A percentile compares a stretch with the other conserved stretches of the same genome.
phyloP scores from a whole-genome alignment of 1,140 invertebrate genomes.

The Drosophila seguyi region DNA sequence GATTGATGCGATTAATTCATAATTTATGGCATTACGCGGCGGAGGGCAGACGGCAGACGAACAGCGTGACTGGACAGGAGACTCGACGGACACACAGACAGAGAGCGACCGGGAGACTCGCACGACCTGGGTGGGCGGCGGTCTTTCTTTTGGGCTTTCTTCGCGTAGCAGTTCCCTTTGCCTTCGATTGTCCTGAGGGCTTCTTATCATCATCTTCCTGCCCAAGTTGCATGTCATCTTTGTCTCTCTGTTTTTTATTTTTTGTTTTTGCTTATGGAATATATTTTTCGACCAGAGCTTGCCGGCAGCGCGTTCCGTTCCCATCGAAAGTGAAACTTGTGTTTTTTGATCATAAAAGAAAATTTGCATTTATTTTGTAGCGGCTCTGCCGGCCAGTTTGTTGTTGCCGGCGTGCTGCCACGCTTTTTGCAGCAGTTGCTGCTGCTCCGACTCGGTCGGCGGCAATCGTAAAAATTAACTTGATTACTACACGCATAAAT shows the following conservation, averaged over 20 bases:
- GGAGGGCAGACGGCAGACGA: not conserved
- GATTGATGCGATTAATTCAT: conserved; percentile 32
- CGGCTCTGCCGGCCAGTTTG: conserved; percentile 9
- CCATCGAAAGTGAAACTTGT: conserved; percentile 74
- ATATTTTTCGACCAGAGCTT: conserved; percentile 16
- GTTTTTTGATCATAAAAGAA: conserved; percentile 57
- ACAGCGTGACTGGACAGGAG: conserved; percentile 7
- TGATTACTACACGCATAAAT: conserved; percentile 81
- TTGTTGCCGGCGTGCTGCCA: conserved; percentile 31
- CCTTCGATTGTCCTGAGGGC: conserved; percentile 53
- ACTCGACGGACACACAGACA: conserved; percentile 3
- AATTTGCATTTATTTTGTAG: conserved; percentile 77
- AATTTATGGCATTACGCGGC: conserved; percentile 26
- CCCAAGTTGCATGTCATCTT: conserved; percentile 34
- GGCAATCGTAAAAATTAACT: conserved; percentile 82
- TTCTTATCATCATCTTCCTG: conserved; percentile 36
- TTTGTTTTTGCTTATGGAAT: conserved; percentile 15
- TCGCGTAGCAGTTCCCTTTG: conserved; percentile 26
- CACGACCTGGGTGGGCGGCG: conserved; percentile 48
- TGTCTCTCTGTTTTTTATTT: conserved; percentile 23
- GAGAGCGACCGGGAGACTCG: conserved; percentile 4
- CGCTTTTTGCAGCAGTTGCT: conserved; percentile 32
- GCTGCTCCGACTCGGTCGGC: conserved; percentile 39
- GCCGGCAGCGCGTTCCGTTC: conserved; percentile 31
- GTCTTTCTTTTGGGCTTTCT: conserved; percentile 31